Evolutionary conservation across 2,113 vertebrate species (phyloP).

Genomic region (Phasianus colchicus): DNA sequence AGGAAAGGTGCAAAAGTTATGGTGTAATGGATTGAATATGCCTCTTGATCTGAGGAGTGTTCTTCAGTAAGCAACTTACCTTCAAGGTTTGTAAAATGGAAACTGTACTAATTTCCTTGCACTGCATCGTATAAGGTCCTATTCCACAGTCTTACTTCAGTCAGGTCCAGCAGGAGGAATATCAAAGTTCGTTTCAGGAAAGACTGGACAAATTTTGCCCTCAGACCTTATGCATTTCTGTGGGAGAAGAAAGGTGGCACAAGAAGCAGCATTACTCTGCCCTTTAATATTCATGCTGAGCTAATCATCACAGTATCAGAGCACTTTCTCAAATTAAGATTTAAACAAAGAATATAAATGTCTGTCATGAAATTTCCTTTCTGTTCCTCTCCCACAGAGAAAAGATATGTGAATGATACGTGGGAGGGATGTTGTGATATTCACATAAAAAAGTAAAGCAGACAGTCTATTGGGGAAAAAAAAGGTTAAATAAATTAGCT

Average conservation of each 20-base stretch:
- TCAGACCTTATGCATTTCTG: not conserved
- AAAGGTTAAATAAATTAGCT: not conserved
- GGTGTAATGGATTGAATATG: not conserved
- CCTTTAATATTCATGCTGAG: conserved; percentile 3
- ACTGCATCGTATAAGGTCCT: not conserved
- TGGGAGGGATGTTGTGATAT: not conserved
- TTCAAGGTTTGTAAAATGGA: not conserved
- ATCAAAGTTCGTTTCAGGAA: not conserved
- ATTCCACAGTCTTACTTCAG: not conserved
- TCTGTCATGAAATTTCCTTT: conserved; percentile 21
- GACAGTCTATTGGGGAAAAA: not conserved
- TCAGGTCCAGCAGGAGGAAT: not conserved
- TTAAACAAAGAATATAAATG: conserved; percentile 27
- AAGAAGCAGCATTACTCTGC: not conserved
- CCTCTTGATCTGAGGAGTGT: not conserved
- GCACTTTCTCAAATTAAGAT: conserved; percentile 22
- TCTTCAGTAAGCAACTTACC: not conserved
- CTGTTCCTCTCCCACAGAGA: not conserved
- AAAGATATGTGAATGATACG: not conserved
- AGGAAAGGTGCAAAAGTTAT: not conserved
- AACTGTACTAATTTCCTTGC: not conserved
- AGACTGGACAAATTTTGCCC: not conserved
- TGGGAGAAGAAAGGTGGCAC: not conserved
- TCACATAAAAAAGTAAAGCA: not conserved
- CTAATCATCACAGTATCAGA: conserved; percentile 28